Conservation (phyloP, 2,113 vertebrate genomes). For the Callopanchax toddi region DNA sequence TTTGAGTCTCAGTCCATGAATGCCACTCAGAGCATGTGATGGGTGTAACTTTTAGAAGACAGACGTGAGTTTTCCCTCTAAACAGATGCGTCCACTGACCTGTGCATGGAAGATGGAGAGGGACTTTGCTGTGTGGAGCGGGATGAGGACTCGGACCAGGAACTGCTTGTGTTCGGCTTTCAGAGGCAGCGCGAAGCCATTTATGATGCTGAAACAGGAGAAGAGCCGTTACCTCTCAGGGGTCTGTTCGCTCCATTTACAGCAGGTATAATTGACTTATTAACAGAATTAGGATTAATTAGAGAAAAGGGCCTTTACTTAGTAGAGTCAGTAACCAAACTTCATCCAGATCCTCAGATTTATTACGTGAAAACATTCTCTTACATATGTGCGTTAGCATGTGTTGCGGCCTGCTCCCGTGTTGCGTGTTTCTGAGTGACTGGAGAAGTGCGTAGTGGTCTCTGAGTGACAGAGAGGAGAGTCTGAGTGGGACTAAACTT, state of each 20-base stretch:
- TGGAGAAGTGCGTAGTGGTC: not conserved
- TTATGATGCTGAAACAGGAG: slow-evolving; percentile 85
- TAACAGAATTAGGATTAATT: too few relatives aligned
- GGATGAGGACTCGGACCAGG: slow-evolving; percentile 90
- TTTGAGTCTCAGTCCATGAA: too few relatives aligned
- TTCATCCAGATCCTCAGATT: too few relatives aligned
- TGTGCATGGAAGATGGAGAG: slow-evolving; percentile 93
- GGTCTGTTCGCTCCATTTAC: slow-evolving; percentile 15
- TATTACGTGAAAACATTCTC: too few relatives aligned
- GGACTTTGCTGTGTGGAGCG: slow-evolving; percentile 90
- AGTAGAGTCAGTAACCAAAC: too few relatives aligned
- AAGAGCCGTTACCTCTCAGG: not conserved
- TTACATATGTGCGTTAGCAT: too few relatives aligned
- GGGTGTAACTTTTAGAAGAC: too few relatives aligned
- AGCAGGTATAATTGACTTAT: not conserved
- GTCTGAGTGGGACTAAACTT: slow-evolving; percentile 39
- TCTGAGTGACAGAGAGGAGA: slow-evolving; percentile 8
- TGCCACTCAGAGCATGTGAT: too few relatives aligned
- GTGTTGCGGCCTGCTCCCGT: too few relatives aligned
- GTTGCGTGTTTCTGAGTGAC: not conserved
- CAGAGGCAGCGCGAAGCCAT: slow-evolving; percentile 91
- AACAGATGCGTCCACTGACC: slow-evolving; percentile 72
- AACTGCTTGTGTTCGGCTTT: slow-evolving; percentile 95
- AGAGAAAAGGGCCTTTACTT: too few relatives aligned
- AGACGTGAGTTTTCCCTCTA: too few relatives aligned